Evolutionary conservation across 2,888 invertebrate species (phyloP), one percentile per base, ranked within the genome.

Genomic region (Hirtodrosophila duncani): DNA sequence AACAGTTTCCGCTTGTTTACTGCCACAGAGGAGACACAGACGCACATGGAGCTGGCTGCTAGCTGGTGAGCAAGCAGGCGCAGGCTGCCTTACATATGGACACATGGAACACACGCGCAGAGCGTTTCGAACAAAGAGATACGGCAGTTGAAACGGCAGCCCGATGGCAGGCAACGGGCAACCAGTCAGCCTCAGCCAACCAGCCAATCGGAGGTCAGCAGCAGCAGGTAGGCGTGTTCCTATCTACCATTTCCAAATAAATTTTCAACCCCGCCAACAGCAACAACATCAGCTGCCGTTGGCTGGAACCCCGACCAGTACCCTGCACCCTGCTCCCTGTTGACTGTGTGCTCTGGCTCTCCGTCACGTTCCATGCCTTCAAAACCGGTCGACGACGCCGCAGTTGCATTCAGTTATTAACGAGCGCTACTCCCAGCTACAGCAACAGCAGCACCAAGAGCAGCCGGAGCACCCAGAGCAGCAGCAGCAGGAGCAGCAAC

Each of bases 1-100:
- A 83, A 85, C 85, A 80, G 85, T 82, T 83, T 82, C 82, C 84
- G 77, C 82, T 70, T 77, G 83, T 72, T 82, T 84, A 78, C 75
- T 67, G 78, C 70, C 20, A 13, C 18, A 31, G 21, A 53, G 69
- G 66, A 39, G 48, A 52, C 41, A 18, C 49, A 39, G 41, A 41
- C 9, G 41, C 41, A 26, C 9, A n/a, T 24, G n/a, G n/a, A n/a
- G n/a, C n/a, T n/a, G n/a, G n/a, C n/a, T n/a, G n/a, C n/a, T n/a
- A n/a, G n/a, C n/a, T n/a, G n/a, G n/a, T n/a, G n/a, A n/a, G n/a
- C n/a, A n/a, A 37, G 9, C 24, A 31, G 44, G 23, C 43, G 36
- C 43, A 37, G 23, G n/a, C n/a, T n/a, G n/a, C n/a, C n/a, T n/a
- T n/a, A n/a, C 8, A 14, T n/a, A n/a, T 23, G n/a, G 14, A 37